Conservation (phyloP, 1,140 invertebrate species). For the Octopus bimaculoides region DNA sequence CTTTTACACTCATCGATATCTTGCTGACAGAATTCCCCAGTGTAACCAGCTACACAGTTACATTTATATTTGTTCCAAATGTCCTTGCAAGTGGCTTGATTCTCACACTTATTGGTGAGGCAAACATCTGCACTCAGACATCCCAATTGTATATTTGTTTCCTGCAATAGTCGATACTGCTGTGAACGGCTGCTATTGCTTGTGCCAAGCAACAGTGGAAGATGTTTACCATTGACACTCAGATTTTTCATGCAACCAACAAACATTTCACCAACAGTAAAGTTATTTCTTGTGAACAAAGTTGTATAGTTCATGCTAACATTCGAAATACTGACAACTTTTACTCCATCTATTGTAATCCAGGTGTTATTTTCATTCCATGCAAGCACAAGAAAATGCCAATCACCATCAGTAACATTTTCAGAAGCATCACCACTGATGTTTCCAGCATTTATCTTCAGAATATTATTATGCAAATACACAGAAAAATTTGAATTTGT, state of each 20-base stretch:
- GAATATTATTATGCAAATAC: too few species aligned
- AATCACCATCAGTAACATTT: conserved; percentile 21
- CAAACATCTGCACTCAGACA: conserved; percentile 23
- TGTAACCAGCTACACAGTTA: conserved; percentile 69
- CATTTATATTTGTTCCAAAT: conserved; percentile 51
- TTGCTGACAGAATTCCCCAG: conserved; percentile 80
- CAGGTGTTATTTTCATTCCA: neutral
- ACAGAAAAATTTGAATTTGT: too few species aligned
- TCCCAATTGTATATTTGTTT: conserved; percentile 17
- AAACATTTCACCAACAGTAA: conserved; percentile 27
- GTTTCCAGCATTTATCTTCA: too few species aligned
- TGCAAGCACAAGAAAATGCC: conserved; percentile 21
- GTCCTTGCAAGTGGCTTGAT: conserved; percentile 54
- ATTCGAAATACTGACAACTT: too few species aligned
- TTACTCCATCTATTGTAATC: too few species aligned
- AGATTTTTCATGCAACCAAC: conserved; percentile 87
- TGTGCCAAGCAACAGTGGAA: conserved; percentile 74
- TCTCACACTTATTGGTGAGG: conserved; percentile 47
- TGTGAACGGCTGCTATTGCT: neutral
- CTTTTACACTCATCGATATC: conserved; percentile 73
- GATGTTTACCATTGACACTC: conserved; percentile 75
- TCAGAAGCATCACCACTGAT: too few species aligned
- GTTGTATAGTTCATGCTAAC: too few species aligned
- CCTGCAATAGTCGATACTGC: neutral
- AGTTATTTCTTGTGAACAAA: neutral